phyloP scores from a whole-genome alignment of 2,113 vertebrate species.

The Rhabdomys dilectus region DNA sequence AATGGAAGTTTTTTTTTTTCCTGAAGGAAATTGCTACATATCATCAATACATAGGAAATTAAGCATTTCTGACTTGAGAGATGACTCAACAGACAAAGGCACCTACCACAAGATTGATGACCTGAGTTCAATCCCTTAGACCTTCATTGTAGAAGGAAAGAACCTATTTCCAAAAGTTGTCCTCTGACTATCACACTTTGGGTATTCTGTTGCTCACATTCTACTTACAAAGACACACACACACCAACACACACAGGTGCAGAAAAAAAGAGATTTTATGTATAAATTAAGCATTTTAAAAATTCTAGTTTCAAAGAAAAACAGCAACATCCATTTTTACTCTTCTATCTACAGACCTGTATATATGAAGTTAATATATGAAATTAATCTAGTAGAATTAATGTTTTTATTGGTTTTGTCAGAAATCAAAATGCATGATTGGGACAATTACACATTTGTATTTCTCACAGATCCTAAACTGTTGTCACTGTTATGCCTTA shows the following conservation, averaged over 20 bases:
- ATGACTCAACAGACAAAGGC: not conserved
- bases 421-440: conserved; percentile 50
- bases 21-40: not conserved
- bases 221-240: not conserved
- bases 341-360: not conserved
- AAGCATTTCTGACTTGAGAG: not conserved
- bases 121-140: not conserved
- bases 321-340: not conserved
- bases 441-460: not conserved
- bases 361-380: conserved; percentile 28
- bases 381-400: conserved; percentile 36
- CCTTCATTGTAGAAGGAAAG: not conserved
- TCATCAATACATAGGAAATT: not conserved
- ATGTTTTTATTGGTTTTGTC: conserved; percentile 36
- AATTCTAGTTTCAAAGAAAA: conserved; percentile 55
- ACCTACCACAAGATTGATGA: not conserved
- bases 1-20: not conserved
- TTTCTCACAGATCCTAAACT: not conserved
- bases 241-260: not conserved
- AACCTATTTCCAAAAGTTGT: not conserved
- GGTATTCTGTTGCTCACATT: not conserved
- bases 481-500: not conserved
- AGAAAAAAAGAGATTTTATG: not conserved
- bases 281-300: conserved; percentile 3
- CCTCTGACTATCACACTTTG: not conserved